Evolutionary conservation across 2,888 invertebrate genomes (phyloP).

Genomic region (Tiphia femorata): DNA sequence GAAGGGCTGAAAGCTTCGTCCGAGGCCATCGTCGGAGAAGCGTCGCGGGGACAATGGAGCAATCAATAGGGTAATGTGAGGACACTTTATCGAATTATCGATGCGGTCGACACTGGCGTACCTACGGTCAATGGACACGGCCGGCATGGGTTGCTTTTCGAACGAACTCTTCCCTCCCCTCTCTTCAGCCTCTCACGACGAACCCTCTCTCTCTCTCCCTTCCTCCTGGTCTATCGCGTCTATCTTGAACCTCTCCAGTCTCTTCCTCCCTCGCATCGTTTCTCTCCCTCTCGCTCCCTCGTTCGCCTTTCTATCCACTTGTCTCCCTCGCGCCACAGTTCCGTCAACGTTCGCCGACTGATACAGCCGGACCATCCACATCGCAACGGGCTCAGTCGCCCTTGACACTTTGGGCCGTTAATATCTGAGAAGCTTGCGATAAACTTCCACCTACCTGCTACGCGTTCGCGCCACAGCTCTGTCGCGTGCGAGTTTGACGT

Average conservation of each 20-base stretch:
- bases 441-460: too few relatives aligned
- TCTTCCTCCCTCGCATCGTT: not conserved
- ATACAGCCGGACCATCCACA: slow-evolving; percentile 45
- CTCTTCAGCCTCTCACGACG: not conserved
- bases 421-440: slow-evolving; percentile 48
- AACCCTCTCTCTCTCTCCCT: not conserved
- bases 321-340: slow-evolving; percentile 40
- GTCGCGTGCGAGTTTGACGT: not conserved
- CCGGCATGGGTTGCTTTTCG: slow-evolving; percentile 54
- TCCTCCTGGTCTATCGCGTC: slow-evolving; percentile 3
- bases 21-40: slow-evolving; percentile 52
- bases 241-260: not conserved
- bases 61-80: slow-evolving; percentile 69
- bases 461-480: not conserved
- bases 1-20: slow-evolving; percentile 54
- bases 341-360: slow-evolving; percentile 44
- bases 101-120: slow-evolving; percentile 59
- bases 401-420: slow-evolving; percentile 61
- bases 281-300: slow-evolving; percentile 11
- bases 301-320: slow-evolving; percentile 35
- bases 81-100: slow-evolving; percentile 68
- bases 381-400: slow-evolving; percentile 58
- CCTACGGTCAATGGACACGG: slow-evolving; percentile 55
- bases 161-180: slow-evolving; percentile 39
- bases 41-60: slow-evolving; percentile 64